Evolutionary conservation across 2,113 vertebrate genomes (phyloP), one percentile per base, ranked within the genome.

Genomic region (Myiagra hebetior): DNA sequence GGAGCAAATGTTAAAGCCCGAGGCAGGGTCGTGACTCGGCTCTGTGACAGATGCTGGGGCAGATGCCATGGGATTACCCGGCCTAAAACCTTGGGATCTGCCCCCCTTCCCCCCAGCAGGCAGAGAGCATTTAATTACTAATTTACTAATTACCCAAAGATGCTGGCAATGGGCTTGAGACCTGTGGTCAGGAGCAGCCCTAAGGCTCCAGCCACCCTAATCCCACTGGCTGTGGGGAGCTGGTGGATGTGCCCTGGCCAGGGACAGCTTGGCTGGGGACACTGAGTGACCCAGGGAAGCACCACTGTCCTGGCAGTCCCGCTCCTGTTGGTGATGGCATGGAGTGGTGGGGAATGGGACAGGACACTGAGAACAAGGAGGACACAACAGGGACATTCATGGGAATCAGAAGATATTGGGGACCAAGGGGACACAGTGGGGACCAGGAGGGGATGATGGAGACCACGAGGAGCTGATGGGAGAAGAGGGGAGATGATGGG

Each of bases 31-130:
- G 3, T 90, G 72, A 95, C 92, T 80, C 47, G 15, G 92, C 72
- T 93, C 35, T 27, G 96, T 97, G 97, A 97, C 97, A 88, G 96
- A 96, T 65, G 96, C 97, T 95, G 91, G 97, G 97, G 97, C 97
- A 98, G 98, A 98, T 97, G 94, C 97, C 96, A 96, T 3, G 2
- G 97, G 98, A 98, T 98, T 98, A 98, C 78, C 62, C 87, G 76
- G 91, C 96, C 96, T 98, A 98, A 98, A 98, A 97, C 98, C 96
- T 91, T 6, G 10, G 87, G 90, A 97, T 97, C 74, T 97, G 93
- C 89, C 94, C 96, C 96, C 70, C 80, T n/a, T 22, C 10, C 11
- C 26, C 62, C 5, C 90, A 92, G 92, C 93, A 55, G 93, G 93
- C 95, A 95, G 92, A 97, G 95, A 95, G 91, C 30, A 8, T 97